phyloP scores from a whole-genome alignment of 2,888 invertebrate species.

The Calameuta idolon region DNA sequence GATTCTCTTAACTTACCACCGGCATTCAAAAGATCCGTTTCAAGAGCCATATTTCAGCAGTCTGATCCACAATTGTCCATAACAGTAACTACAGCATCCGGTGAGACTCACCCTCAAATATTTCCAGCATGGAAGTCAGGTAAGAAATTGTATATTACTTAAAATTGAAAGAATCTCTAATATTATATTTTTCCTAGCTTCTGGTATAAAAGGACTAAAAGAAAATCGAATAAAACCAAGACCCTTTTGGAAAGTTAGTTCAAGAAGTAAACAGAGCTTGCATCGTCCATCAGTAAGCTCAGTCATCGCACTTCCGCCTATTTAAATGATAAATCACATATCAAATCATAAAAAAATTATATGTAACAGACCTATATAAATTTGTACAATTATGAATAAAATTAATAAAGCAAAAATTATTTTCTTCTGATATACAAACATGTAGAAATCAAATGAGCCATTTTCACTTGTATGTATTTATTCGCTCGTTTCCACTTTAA shows the following conservation, averaged over 20 bases:
- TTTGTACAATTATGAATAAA: background rate
- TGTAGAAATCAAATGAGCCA: too few species aligned
- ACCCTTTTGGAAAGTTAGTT: conserved; percentile 48
- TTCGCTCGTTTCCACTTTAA: conserved; percentile 2
- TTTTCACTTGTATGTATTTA: background rate
- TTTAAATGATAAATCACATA: conserved; percentile 21
- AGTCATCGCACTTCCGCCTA: conserved; percentile 33
- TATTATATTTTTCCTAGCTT: conserved; percentile 27
- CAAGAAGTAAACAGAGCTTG: conserved; percentile 24
- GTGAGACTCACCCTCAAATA: conserved; percentile 44
- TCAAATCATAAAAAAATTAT: background rate
- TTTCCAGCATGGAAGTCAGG: conserved; percentile 59
- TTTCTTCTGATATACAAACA: background rate
- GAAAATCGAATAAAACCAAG: conserved; percentile 47
- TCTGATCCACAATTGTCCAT: conserved; percentile 52
- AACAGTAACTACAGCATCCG: conserved; percentile 42
- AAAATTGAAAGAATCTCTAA: background rate
- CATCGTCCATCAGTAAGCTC: conserved; percentile 15
- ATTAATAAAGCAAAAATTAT: background rate
- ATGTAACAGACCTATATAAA: background rate
- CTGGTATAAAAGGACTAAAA: conserved; percentile 37
- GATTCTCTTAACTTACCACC: conserved; percentile 61
- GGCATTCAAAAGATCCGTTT: conserved; percentile 59
- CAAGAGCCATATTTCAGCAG: conserved; percentile 58
- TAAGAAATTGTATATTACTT: conserved; percentile 26